A percentile compares a stretch with the other conserved stretches of the same genome.
These are phyloP conservation scores for Hofmannophila pseudospretella DNA, from an alignment of 2,888 invertebrate genomes.

Conservation along the genomic window DNA sequence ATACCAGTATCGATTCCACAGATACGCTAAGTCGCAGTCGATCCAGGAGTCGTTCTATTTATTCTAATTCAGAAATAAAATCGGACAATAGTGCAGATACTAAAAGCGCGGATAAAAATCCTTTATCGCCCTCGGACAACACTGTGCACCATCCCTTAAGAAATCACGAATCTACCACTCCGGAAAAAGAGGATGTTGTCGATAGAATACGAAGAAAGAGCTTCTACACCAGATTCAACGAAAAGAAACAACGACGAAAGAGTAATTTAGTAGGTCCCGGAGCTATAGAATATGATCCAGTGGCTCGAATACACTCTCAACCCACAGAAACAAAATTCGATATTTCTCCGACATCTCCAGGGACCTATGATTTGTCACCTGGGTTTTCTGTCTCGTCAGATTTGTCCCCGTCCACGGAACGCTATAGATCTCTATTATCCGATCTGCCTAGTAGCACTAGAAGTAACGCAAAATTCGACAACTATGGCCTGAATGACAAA, in stretches of 20 bases:
- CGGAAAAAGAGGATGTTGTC: slow-evolving; percentile 84
- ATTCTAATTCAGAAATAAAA: slow-evolving; percentile 72
- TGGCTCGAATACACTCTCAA: slow-evolving; percentile 62
- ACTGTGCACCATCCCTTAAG: slow-evolving; percentile 47
- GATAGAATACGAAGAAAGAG: slow-evolving; percentile 93
- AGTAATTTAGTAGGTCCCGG: slow-evolving; percentile 81
- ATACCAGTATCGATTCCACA: slow-evolving; percentile 27
- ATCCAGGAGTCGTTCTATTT: slow-evolving; percentile 61
- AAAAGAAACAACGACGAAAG: slow-evolving; percentile 85
- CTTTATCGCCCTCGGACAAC: slow-evolving; percentile 38
- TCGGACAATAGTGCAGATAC: slow-evolving; percentile 49
- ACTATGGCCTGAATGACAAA: slow-evolving; percentile 61
- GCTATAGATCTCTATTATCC: slow-evolving; percentile 56
- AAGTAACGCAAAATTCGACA: slow-evolving; percentile 55
- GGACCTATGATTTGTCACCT: slow-evolving; percentile 59
- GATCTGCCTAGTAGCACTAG: slow-evolving; percentile 52
- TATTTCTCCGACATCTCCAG: slow-evolving; percentile 57
- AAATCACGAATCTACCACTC: slow-evolving; percentile 64
- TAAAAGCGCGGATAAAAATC: slow-evolving; percentile 41
- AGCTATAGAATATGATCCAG: slow-evolving; percentile 76
- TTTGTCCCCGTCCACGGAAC: slow-evolving; percentile 62
- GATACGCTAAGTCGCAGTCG: slow-evolving; percentile 49
- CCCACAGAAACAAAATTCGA: slow-evolving; percentile 52
- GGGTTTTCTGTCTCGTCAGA: slow-evolving; percentile 59
- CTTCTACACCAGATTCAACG: slow-evolving; percentile 93